Evolutionary conservation across 2,888 invertebrate species (phyloP), one percentile per base, ranked within the genome.

Genomic region (Acleris laterana): DNA sequence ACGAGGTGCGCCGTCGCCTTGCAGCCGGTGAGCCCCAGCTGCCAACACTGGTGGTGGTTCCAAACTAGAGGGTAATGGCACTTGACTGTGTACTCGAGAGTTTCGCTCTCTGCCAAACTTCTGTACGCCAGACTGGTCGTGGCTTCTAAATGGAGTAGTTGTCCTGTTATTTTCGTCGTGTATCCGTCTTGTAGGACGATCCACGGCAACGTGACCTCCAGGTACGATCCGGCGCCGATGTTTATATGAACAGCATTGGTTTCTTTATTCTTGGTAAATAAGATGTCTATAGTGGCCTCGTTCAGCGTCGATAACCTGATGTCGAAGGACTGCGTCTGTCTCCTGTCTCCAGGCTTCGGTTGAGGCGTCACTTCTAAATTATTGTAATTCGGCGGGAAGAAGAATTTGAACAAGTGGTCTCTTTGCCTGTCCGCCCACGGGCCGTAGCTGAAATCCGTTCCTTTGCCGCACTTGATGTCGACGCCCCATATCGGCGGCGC

Each of bases 391-490:
- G 96, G 96, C 7, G 98, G 99, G 83, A 97, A 99, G 91, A 99
- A 99, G 87, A 99, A 98, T 88, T 96, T 97, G 89, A 98, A 99
- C 42, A 99, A 93, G 87, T 97, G 96, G 82, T 99, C 99, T 71
- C 99, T 95, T 84, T 99, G 99, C 59, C 99, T 94, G 84, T 99
- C 99, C 3, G 99, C 99, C 99, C 99, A 99, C 0, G 99, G 99
- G 0, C 99, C 99, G 82, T 99, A 99, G 86, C 98, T 99, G 77
- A 99, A 97, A 81, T 98, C 98, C 3, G 97, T 98, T 71, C 98
- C 98, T 89, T 98, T 98, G 0, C 98, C 97, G 82, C 98, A 98
- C 85, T 98, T 98, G 62, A 99, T 96, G 84, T 98, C 99, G 16
- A 99, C 96, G 6, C 98, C 98, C 97, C 98, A 98, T 74, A 98